Conservation (phyloP, 2,113 vertebrate genomes). For the Oryzias curvinotus region DNA sequence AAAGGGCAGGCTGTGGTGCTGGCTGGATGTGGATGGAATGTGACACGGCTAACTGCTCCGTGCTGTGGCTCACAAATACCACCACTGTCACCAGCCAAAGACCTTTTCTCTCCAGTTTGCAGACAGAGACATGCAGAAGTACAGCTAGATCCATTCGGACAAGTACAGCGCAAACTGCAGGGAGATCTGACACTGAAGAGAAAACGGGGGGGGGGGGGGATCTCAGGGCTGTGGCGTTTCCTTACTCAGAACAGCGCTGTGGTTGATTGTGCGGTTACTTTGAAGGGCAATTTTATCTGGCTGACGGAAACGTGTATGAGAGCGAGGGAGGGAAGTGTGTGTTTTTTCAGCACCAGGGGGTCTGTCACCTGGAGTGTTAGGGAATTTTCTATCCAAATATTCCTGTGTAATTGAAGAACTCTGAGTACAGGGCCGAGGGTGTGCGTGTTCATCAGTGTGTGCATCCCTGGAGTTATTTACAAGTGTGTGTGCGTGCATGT, state of each 20-base stretch:
- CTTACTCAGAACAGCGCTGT: constrained; percentile 39
- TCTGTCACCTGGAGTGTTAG: constrained; percentile 68
- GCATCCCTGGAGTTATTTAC: constrained; percentile 17
- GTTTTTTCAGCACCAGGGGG: constrained; percentile 62
- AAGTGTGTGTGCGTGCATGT: constrained; percentile 20
- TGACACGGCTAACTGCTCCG: constrained; percentile 46
- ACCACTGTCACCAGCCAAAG: constrained; percentile 34
- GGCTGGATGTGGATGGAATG: constrained; percentile 53
- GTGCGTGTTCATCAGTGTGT: constrained; percentile 11
- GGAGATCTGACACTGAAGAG: constrained; percentile 19
- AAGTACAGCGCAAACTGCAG: constrained; percentile 4
- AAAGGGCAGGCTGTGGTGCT: constrained; percentile 33
- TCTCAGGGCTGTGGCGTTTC: constrained; percentile 33
- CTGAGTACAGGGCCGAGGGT: constrained; percentile 15
- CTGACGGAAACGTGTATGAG: constrained; percentile 48
- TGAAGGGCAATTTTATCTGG: constrained; percentile 71
- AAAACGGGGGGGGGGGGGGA: constrained; percentile 1
- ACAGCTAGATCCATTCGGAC: constrained; percentile 2
- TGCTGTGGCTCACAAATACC: constrained; percentile 43
- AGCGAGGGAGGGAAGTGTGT: constrained; percentile 33
- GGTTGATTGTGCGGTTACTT: constrained; percentile 70
- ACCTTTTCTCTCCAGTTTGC: constrained; percentile 29
- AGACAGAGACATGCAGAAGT: not conserved
- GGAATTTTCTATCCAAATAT: constrained; percentile 72
- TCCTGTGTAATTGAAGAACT: constrained; percentile 66